Evolutionary conservation across 2,797 vertebrate species (phyloP).

Genomic region (Sternarchorhynchus goeldii): DNA sequence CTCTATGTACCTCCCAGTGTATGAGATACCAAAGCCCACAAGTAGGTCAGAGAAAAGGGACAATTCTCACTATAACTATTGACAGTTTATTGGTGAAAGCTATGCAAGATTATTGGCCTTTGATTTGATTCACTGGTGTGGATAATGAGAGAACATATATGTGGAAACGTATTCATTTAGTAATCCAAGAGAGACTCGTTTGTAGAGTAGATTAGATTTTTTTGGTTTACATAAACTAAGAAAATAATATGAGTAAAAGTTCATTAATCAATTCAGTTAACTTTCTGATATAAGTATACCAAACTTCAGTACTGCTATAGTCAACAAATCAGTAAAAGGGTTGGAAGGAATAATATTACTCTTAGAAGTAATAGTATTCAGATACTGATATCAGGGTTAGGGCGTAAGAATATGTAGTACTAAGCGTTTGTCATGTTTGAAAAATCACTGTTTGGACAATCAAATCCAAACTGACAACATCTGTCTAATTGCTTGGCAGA

Average conservation of each 20-base stretch:
- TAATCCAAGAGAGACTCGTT: no score
- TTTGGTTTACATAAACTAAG: no score
- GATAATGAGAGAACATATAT: no score
- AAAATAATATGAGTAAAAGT: no score
- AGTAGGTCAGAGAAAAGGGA: neutral
- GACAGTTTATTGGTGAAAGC: no score
- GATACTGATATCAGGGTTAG: neutral
- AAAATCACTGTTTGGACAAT: conserved; percentile 24
- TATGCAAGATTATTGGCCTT: no score
- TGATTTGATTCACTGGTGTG: neutral
- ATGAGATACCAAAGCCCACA: neutral
- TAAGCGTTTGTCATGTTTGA: conserved; percentile 10
- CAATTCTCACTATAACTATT: neutral
- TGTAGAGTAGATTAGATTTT: no score
- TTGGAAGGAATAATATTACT: neutral
- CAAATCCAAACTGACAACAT: conserved; percentile 20
- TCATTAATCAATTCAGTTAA: no score
- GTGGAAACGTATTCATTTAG: no score
- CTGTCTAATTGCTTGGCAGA: conserved; percentile 37
- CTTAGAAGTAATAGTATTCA: neutral
- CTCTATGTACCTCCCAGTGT: neutral
- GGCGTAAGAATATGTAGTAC: neutral
- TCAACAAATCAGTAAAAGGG: neutral
- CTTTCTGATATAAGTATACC: no score
- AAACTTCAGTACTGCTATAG: no score